Conservation (phyloP, 2,888 invertebrate species). For the Drosophila eohydei region DNA sequence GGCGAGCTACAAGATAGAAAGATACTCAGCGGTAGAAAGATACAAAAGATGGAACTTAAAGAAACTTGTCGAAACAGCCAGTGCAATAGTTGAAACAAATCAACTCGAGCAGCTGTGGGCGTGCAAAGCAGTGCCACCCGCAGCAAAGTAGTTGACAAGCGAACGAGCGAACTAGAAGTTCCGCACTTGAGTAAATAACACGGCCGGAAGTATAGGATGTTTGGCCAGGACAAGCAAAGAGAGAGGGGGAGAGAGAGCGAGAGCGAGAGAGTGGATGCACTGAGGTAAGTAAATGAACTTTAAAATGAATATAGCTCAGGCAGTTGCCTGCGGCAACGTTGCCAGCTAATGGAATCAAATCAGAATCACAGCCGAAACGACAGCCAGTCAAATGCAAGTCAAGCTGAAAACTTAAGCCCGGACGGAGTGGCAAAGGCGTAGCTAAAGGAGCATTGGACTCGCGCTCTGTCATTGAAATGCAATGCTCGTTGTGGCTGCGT, state of each 20-base stretch:
- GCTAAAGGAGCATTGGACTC: constrained; percentile 56
- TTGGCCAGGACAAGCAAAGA: not conserved
- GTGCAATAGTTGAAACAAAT: constrained; percentile 51
- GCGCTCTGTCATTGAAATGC: constrained; percentile 75
- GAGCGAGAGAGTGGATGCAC: not conserved
- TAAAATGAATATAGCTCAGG: constrained; percentile 65
- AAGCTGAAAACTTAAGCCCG: constrained; percentile 38
- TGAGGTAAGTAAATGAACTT: constrained; percentile 73
- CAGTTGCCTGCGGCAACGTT: constrained; percentile 8
- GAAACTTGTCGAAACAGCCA: constrained; percentile 60
- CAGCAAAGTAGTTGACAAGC: constrained; percentile 49
- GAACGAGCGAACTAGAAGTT: constrained; percentile 73
- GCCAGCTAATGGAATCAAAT: constrained; percentile 78
- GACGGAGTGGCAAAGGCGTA: too few species aligned
- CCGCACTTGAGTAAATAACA: constrained; percentile 76
- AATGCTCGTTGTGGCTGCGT: constrained; percentile 46
- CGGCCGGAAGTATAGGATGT: constrained; percentile 61
- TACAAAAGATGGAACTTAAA: constrained; percentile 6
- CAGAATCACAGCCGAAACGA: constrained; percentile 68
- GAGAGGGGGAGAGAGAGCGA: too few species aligned
- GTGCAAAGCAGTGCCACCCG: not conserved
- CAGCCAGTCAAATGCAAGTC: constrained; percentile 50
- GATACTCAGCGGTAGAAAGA: constrained; percentile 14
- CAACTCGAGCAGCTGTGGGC: constrained; percentile 30
- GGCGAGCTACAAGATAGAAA: constrained; percentile 24